Evolutionary conservation across 2,113 vertebrate species (phyloP).

Genomic region (Aphyosemion australe): DNA sequence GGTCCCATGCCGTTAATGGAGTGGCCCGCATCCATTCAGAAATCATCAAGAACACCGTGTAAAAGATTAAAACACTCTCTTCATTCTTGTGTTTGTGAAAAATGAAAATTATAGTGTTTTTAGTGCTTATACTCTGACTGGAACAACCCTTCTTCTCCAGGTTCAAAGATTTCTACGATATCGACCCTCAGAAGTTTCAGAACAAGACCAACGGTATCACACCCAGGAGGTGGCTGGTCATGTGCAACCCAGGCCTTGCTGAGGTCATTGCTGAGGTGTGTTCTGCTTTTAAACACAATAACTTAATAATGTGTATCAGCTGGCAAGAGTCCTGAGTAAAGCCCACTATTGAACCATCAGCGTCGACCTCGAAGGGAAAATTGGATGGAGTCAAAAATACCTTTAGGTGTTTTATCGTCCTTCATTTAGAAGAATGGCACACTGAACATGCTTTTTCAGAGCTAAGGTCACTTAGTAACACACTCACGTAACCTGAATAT

Average conservation of each 20-base stretch:
- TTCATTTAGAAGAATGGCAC: too few relatives aligned
- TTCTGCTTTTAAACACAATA: not conserved
- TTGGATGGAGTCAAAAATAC: too few relatives aligned
- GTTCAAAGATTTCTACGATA: slow-evolving; percentile 91
- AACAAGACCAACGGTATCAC: slow-evolving; percentile 96
- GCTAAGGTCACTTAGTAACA: too few relatives aligned
- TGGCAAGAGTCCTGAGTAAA: too few relatives aligned
- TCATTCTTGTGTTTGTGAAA: not conserved
- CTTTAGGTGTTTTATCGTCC: too few relatives aligned
- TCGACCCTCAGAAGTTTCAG: slow-evolving; percentile 91
- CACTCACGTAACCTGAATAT: too few relatives aligned
- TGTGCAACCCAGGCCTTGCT: slow-evolving; percentile 90
- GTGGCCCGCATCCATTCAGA: slow-evolving; percentile 92
- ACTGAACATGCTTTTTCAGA: too few relatives aligned
- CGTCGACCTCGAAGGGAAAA: too few relatives aligned
- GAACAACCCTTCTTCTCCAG: slow-evolving; percentile 57
- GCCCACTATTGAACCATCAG: too few relatives aligned
- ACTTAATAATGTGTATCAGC: too few relatives aligned
- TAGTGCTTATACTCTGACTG: not conserved
- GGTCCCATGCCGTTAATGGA: slow-evolving; percentile 88
- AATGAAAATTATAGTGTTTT: too few relatives aligned
- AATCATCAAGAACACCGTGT: slow-evolving; percentile 89
- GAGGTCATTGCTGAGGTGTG: slow-evolving; percentile 90
- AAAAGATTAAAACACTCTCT: slow-evolving; percentile 45
- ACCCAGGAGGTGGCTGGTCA: slow-evolving; percentile 89